phyloP scores from a whole-genome alignment of 2,888 invertebrate genomes.

The Slavum lentiscoides region DNA sequence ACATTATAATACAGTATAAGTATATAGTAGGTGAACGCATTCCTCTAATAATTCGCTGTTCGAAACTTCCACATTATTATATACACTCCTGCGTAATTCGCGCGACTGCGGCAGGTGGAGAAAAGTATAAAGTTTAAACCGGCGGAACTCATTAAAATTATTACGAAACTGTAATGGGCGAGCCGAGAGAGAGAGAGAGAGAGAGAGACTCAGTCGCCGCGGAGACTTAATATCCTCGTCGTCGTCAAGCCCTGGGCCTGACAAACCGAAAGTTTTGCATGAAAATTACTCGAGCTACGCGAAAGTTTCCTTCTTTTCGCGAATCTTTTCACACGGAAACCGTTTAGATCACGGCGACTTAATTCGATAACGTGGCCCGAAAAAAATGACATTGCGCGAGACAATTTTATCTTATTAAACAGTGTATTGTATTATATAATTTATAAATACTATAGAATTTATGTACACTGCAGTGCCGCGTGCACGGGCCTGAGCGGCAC shows the following conservation, averaged over 20 bases:
- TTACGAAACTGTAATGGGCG: conserved; percentile 21
- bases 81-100: neutral
- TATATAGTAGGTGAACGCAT: too few relatives aligned
- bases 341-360: conserved; percentile 3
- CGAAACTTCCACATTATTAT: neutral
- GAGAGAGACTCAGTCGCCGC: neutral
- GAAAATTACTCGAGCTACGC: conserved; percentile 15
- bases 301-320: conserved; percentile 17
- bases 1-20: too few relatives aligned
- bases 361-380: neutral
- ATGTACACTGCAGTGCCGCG: neutral
- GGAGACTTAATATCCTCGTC: conserved; percentile 13
- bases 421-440: neutral
- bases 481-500: too few relatives aligned
- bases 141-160: conserved; percentile 34
- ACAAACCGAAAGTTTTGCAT: conserved; percentile 31
- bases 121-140: conserved; percentile 6
- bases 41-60: neutral
- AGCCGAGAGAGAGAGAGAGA: neutral
- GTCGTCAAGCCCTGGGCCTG: neutral
- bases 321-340: conserved; percentile 30
- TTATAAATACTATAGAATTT: too few relatives aligned
- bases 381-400: neutral
- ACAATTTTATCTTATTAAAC: neutral
- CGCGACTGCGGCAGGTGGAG: neutral